Conservation (phyloP, 2,113 vertebrate species). For the Gracilinanus agilis region DNA sequence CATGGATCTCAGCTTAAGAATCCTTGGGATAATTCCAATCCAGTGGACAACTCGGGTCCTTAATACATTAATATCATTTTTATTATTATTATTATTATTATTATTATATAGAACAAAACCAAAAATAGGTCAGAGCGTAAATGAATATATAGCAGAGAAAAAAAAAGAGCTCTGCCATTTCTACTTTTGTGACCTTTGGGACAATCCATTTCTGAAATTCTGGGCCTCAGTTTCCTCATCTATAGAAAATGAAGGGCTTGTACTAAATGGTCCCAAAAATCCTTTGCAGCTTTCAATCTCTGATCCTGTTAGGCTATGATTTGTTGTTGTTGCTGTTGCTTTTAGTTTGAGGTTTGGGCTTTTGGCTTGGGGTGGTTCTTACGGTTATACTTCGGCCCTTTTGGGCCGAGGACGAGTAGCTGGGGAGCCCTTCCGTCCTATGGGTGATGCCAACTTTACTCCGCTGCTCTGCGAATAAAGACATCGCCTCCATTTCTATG, state of each 20-base stretch:
- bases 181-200: not conserved
- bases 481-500: constrained; percentile 8
- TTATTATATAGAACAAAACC: not conserved
- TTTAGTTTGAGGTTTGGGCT: not conserved
- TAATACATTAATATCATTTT: not conserved
- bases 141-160: not conserved
- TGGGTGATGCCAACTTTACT: constrained; percentile 24
- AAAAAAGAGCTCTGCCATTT: not conserved
- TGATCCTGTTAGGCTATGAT: not conserved
- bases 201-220: not conserved
- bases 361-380: constrained; percentile 11
- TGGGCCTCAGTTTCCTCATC: not conserved
- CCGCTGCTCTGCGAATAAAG: constrained; percentile 56
- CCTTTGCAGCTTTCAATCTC: not conserved
- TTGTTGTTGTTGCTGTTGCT: not conserved
- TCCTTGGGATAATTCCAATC: not conserved
- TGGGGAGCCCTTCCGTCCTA: not conserved
- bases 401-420: constrained; percentile 15
- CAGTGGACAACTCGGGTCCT: not conserved
- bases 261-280: not conserved
- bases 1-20: not conserved
- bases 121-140: not conserved
- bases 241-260: not conserved
- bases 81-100: no score
- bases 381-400: not conserved